Percentiles rank a stretch among this genome's conserved stretches.
Evolutionary conservation across 2,797 vertebrate genomes (phyloP).

Genomic region (Epinephelus malabaricus): DNA sequence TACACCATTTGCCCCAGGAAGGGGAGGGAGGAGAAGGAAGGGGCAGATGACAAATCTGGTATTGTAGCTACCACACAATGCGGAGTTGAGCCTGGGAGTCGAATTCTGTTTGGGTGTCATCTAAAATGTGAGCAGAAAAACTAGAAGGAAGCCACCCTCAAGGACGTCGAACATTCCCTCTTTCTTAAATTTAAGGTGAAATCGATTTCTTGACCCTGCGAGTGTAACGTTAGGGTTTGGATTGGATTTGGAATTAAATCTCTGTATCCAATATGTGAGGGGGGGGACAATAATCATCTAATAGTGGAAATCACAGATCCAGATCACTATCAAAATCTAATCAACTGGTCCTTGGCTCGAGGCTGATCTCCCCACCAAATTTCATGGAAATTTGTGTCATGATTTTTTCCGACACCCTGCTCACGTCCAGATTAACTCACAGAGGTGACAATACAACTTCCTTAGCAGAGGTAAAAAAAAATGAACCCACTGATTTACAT

Average conservation of each 20-base stretch:
- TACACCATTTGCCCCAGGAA: constrained; percentile 63
- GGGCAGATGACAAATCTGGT: constrained; percentile 50
- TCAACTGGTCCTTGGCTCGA: constrained; percentile 56
- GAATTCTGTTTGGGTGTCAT: constrained; percentile 36
- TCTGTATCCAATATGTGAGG: constrained; percentile 56
- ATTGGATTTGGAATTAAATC: constrained; percentile 80
- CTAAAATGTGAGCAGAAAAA: constrained; percentile 22
- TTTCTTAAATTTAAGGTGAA: constrained; percentile 68
- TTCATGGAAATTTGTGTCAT: constrained; percentile 58
- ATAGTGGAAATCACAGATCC: constrained; percentile 72
- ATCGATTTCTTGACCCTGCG: constrained; percentile 74
- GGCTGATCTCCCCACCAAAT: constrained; percentile 51
- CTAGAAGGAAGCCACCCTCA: constrained; percentile 31
- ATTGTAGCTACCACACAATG: constrained; percentile 41
- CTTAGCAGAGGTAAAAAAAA: constrained; percentile 4
- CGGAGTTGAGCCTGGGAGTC: constrained; percentile 12
- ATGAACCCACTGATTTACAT: constrained; percentile 1
- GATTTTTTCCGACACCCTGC: constrained; percentile 24
- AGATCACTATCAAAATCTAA: constrained; percentile 79
- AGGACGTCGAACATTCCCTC: constrained; percentile 36
- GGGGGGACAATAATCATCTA: constrained; percentile 69
- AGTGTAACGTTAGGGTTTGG: constrained; percentile 44
- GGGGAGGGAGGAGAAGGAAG: constrained; percentile 4
- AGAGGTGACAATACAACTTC: constrained; percentile 32
- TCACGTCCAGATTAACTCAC: constrained; percentile 42